Conservation (phyloP, 2,888 invertebrate genomes). For the Lobophora halterata region DNA sequence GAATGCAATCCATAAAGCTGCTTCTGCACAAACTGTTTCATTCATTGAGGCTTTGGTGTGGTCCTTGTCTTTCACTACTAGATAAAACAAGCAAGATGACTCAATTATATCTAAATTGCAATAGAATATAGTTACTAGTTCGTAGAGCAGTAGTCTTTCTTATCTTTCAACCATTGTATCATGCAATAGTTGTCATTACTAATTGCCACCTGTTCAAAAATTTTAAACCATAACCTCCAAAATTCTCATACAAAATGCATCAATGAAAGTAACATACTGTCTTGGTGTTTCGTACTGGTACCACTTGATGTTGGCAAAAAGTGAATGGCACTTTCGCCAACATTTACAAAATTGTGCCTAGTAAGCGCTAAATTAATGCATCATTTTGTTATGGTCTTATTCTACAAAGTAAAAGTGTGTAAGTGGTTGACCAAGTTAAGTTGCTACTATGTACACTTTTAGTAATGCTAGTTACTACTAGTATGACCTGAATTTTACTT, state of each 20-base stretch:
- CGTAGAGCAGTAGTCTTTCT: slow-evolving; percentile 1
- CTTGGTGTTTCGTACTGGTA: too few species aligned
- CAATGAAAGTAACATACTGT: slow-evolving; percentile 16
- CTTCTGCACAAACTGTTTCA: slow-evolving; percentile 10
- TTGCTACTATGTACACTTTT: too few species aligned
- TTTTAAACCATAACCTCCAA: slow-evolving; percentile 15
- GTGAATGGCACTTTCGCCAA: slow-evolving; percentile 74
- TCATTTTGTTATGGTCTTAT: slow-evolving; percentile 16
- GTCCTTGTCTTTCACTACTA: slow-evolving; percentile 19
- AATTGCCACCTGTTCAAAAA: slow-evolving; percentile 29
- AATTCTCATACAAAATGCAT: slow-evolving; percentile 11
- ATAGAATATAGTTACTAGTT: slow-evolving; percentile 5
- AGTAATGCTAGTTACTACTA: too few species aligned
- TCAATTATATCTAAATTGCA: slow-evolving; percentile 1
- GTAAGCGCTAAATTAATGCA: slow-evolving; percentile 34
- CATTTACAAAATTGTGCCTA: slow-evolving; percentile 43
- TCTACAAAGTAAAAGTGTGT: slow-evolving; percentile 9
- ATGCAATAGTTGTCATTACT: slow-evolving; percentile 24
- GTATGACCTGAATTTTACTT: too few species aligned
- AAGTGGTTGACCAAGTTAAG: slow-evolving; percentile 5
- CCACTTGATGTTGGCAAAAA: slow-evolving; percentile 38
- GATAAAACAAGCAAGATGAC: slow-evolving; percentile 9
- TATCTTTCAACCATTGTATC: slow-evolving; percentile 1
- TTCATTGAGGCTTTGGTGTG: slow-evolving; percentile 9
- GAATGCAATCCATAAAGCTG: slow-evolving; percentile 8